phyloP scores from a whole-genome alignment of 2,797 vertebrate genomes.

The Graptemys geographica region DNA sequence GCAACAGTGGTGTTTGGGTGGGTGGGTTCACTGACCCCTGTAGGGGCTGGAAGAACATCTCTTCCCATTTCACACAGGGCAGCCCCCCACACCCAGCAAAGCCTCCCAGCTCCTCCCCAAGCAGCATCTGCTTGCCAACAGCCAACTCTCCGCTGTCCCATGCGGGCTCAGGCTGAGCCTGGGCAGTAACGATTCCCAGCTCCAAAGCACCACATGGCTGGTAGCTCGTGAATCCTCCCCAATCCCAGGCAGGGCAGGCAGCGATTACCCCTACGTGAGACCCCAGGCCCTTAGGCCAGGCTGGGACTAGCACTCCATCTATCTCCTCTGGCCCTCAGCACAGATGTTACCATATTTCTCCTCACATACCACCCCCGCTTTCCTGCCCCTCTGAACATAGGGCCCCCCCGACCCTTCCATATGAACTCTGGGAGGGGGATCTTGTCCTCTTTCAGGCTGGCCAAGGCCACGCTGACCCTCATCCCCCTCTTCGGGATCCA shows the following conservation, averaged over 20 bases:
- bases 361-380: too few relatives aligned
- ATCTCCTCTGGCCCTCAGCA: not conserved
- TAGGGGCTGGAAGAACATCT: not conserved
- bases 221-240: not conserved
- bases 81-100: not conserved
- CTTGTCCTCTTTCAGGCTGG: constrained; percentile 74
- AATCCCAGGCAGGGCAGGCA: not conserved
- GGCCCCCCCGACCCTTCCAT: too few relatives aligned
- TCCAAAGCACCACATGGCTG: not conserved
- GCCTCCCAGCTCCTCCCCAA: not conserved
- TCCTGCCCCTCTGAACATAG: not conserved
- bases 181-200: not conserved
- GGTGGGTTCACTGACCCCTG: not conserved
- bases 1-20: not conserved
- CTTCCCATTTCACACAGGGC: too few relatives aligned
- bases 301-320: not conserved
- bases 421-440: accelerated
- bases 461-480: constrained; percentile 88
- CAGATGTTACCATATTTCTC: not conserved
- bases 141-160: not conserved
- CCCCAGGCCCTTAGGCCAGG: not conserved
- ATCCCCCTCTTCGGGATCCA: constrained; percentile 89
- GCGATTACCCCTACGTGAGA: not conserved
- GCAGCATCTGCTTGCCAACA: not conserved
- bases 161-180: too few relatives aligned